These are phyloP conservation scores for Halcyon malimbica DNA, from an alignment of 2,113 vertebrate genomes.

Conservation along the genomic window DNA sequence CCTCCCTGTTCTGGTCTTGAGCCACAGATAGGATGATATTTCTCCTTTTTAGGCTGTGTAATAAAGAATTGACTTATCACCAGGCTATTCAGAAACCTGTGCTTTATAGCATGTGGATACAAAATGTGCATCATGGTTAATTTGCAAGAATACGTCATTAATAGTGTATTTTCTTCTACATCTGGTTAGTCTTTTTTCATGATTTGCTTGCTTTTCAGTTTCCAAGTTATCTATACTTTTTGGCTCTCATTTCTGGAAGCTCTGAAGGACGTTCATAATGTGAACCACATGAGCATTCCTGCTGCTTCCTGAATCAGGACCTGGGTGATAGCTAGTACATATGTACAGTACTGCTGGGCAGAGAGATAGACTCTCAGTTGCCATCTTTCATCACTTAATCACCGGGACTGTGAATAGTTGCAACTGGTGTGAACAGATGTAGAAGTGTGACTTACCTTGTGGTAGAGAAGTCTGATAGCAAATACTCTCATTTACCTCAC, in stretches of 20 bases:
- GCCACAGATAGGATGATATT: background rate
- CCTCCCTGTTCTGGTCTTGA: background rate
- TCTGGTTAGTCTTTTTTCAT: constrained; percentile 16
- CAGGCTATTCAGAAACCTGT: background rate
- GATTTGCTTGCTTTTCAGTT: constrained; percentile 1
- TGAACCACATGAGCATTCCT: constrained; percentile 48
- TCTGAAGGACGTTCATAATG: constrained; percentile 51
- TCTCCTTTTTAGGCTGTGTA: background rate
- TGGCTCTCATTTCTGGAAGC: constrained; percentile 53
- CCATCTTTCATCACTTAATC: constrained; percentile 30
- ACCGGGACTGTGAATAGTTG: background rate
- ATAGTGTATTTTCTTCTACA: background rate
- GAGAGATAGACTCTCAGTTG: background rate
- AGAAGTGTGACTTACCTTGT: background rate
- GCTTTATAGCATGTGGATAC: background rate
- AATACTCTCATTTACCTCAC: background rate
- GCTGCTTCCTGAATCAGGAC: constrained; percentile 8
- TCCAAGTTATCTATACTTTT: constrained; percentile 53
- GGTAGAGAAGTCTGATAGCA: background rate
- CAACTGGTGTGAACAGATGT: background rate
- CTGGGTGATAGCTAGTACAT: background rate
- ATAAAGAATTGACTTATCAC: background rate
- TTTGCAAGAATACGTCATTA: constrained; percentile 8
- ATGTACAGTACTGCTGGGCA: background rate
- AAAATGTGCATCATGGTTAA: background rate